phyloP scores from a whole-genome alignment of 2,113 vertebrate genomes.

The Donacobius atricapilla region DNA sequence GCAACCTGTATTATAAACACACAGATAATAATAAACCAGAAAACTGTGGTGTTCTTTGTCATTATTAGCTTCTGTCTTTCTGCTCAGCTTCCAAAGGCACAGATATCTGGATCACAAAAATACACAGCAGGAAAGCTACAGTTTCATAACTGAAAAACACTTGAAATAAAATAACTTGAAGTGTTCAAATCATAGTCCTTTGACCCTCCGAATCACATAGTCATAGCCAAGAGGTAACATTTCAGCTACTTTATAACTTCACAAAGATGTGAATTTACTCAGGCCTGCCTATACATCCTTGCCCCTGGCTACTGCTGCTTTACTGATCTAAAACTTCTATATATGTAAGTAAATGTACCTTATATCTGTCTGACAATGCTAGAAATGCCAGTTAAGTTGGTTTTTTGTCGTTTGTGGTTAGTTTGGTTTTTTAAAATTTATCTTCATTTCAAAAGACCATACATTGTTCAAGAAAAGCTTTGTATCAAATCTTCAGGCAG shows the following conservation, averaged over 20 bases:
- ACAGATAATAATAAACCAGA: neutral
- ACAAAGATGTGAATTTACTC: neutral
- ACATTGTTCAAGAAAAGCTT: neutral
- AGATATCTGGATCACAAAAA: neutral
- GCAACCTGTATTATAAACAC: neutral
- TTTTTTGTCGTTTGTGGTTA: neutral
- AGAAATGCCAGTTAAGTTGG: neutral
- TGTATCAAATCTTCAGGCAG: neutral
- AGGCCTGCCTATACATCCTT: neutral
- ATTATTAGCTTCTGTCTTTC: neutral
- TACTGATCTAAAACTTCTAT: neutral
- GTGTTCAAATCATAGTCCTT: neutral
- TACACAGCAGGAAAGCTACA: neutral
- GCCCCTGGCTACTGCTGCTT: neutral
- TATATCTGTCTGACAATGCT: neutral
- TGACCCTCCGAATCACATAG: neutral
- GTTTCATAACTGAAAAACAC: neutral
- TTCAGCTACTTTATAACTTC: neutral
- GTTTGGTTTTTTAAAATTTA: neutral
- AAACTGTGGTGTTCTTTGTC: neutral
- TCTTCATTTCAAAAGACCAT: neutral
- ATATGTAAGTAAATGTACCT: neutral
- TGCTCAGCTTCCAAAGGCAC: neutral
- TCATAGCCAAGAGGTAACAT: neutral
- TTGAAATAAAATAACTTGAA: neutral